Percentiles rank a stretch among this genome's conserved stretches.
Evolutionary conservation across 35 echinoderm and acorn worm species (phyloP).

Genomic region (Strongylocentrotus purpuratus): DNA sequence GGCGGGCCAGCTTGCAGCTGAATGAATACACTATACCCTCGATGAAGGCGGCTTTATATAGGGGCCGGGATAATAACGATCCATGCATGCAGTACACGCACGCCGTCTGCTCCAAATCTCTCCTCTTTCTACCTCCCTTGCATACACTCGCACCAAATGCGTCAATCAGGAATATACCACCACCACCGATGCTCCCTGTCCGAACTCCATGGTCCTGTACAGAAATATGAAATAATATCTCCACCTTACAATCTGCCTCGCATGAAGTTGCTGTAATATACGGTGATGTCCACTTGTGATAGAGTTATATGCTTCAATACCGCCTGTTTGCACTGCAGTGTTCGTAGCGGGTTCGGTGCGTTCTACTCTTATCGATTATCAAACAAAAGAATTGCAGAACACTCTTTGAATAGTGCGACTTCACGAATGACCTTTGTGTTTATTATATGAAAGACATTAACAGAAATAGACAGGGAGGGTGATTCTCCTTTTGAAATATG

Average conservation of each 20-base stretch:
- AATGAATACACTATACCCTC: background rate
- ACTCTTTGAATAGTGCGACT: background rate
- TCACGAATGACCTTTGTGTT: conserved; percentile 9
- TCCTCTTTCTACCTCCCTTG: background rate
- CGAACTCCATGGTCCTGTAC: background rate
- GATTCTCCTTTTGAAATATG: background rate
- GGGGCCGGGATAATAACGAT: background rate
- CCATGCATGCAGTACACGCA: background rate
- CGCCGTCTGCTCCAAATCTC: background rate
- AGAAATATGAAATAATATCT: background rate
- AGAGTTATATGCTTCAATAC: background rate
- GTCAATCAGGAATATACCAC: background rate
- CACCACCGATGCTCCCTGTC: background rate
- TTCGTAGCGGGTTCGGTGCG: background rate
- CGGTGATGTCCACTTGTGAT: background rate
- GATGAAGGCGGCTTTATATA: background rate
- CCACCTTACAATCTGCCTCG: background rate
- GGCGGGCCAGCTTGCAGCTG: background rate
- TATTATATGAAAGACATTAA: background rate
- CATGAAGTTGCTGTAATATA: background rate
- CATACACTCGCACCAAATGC: background rate
- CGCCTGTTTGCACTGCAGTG: conserved; percentile 10
- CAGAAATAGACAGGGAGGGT: background rate
- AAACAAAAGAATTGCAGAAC: conserved; percentile 31
- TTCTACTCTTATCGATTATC: conserved; percentile 38